Base-by-base conservation (phyloP, 2,797 vertebrate genomes). In the Pangasius sanitwongsei region DNA sequence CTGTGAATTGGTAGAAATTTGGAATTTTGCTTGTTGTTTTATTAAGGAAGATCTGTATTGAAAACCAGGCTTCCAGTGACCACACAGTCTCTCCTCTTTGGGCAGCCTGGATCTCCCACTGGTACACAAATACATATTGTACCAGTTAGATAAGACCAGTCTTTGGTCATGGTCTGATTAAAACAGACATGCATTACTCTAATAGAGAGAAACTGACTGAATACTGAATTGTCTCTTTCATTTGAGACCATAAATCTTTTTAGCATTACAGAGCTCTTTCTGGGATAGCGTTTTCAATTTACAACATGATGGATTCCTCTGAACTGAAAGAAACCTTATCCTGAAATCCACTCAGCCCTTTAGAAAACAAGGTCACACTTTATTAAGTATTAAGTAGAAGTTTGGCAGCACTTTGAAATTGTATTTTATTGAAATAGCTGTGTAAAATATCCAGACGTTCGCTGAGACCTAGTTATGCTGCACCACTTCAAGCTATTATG, bases 291-390 rank as follows among this genome's bases (percentile, higher is more conserved):
- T 59, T 69, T 82, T 59, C 18, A 53, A 48, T 37, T 15, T 41
- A 20, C 65, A 83, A 16, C 63, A 87, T 61, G 37, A 61, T 83
- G 37, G 20, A 83, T 83, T 34, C 37, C 31, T 74, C 50, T 72
- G 20, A 20, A 88, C 55, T 48, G 50, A 69, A 70, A 59, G 69
- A 83, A 83, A 83, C 55, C 37, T 72, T 72, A 83, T 82, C 23
- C 77, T 55, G 16, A 59, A 75, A 59, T 50, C 28, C 57, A 74
- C 37, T 83, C 67, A 63, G 67, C 44, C 31, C 5, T 63, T 61
- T 74, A 69, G 63, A 70, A 81, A 57, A 20, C 34, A 53, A 44
- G 25, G 34, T 41, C 34, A 70, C 50, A 41, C 55, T 72, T 75
- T 75, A 86, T 61, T 74, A 74, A 75, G 34, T 75, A 86, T 61